These are phyloP conservation scores for Gnatocerus cornutus DNA, from an alignment of 2,888 invertebrate species.

Conservation along the genomic window DNA sequence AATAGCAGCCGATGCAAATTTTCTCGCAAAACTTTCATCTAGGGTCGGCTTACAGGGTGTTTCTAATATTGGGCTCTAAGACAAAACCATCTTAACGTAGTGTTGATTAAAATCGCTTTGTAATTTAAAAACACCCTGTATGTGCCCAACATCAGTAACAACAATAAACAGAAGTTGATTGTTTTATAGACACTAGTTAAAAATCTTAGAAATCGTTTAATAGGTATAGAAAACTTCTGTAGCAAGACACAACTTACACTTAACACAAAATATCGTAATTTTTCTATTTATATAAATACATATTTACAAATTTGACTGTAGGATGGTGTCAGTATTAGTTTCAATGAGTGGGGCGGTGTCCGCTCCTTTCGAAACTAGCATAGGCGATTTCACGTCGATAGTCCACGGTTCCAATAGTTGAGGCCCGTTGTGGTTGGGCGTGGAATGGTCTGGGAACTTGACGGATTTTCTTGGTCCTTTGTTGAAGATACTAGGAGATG, in stretches of 20 bases:
- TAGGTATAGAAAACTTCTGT: slow-evolving; percentile 31
- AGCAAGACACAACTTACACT: slow-evolving; percentile 38
- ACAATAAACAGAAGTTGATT: slow-evolving; percentile 21
- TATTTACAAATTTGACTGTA: slow-evolving; percentile 51
- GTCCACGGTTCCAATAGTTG: slow-evolving; percentile 67
- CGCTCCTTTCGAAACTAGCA: slow-evolving; percentile 54
- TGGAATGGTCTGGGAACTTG: slow-evolving; percentile 77
- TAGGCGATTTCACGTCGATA: slow-evolving; percentile 63
- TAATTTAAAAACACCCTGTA: slow-evolving; percentile 42
- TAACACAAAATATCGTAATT: slow-evolving; percentile 44
- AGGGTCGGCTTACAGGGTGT: slow-evolving; percentile 26
- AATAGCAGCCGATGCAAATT: not conserved
- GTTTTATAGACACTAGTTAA: slow-evolving; percentile 18
- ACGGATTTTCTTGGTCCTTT: slow-evolving; percentile 79
- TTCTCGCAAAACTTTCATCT: slow-evolving; percentile 2
- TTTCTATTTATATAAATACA: slow-evolving; percentile 30
- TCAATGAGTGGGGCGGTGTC: slow-evolving; percentile 64
- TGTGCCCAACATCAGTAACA: not conserved
- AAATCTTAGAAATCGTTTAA: slow-evolving; percentile 35
- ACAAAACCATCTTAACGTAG: slow-evolving; percentile 38
- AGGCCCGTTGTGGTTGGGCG: slow-evolving; percentile 61
- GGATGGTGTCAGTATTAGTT: slow-evolving; percentile 41
- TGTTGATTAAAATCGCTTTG: slow-evolving; percentile 29
- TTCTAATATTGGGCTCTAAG: slow-evolving; percentile 47
- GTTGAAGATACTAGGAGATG: slow-evolving; percentile 70